Percentiles rank a stretch among this genome's conserved stretches.
These are phyloP conservation scores for Embidobia sp. DNA, from an alignment of 2,888 invertebrate genomes.

Conservation along the genomic window DNA sequence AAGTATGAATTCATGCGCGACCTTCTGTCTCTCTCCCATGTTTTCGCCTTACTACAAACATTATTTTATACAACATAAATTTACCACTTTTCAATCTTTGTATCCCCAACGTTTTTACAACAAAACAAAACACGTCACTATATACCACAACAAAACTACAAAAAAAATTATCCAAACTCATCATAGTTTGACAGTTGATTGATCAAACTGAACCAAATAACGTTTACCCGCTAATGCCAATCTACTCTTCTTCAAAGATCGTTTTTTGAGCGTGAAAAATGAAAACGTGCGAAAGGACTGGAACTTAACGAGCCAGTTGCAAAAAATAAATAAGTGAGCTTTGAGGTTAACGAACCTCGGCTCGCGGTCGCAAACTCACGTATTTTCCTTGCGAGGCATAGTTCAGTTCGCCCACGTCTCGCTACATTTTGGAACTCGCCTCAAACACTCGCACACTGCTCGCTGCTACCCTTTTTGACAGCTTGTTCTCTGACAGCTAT, in stretches of 20 bases:
- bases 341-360: constrained; percentile 46
- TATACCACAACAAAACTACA: too few relatives aligned
- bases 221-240: too few relatives aligned
- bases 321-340: constrained; percentile 1
- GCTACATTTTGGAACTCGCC: constrained; percentile 45
- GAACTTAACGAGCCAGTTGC: too few relatives aligned
- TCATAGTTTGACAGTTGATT: too few relatives aligned
- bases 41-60: constrained; percentile 84
- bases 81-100: too few relatives aligned
- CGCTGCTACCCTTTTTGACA: background rate
- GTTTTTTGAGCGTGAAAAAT: background rate
- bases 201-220: too few relatives aligned
- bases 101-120: too few relatives aligned
- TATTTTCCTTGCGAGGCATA: constrained; percentile 81
- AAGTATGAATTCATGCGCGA: constrained; percentile 85
- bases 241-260: too few relatives aligned
- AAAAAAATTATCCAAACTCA: too few relatives aligned
- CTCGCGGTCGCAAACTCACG: constrained; percentile 77
- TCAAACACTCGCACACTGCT: background rate
- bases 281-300: too few relatives aligned
- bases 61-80: background rate
- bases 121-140: too few relatives aligned
- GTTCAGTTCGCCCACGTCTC: constrained; percentile 75
- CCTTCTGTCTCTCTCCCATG: constrained; percentile 88
- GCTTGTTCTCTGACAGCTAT: background rate